Conservation (phyloP, 2,113 vertebrate genomes). For the Bufo gargarizans region DNA sequence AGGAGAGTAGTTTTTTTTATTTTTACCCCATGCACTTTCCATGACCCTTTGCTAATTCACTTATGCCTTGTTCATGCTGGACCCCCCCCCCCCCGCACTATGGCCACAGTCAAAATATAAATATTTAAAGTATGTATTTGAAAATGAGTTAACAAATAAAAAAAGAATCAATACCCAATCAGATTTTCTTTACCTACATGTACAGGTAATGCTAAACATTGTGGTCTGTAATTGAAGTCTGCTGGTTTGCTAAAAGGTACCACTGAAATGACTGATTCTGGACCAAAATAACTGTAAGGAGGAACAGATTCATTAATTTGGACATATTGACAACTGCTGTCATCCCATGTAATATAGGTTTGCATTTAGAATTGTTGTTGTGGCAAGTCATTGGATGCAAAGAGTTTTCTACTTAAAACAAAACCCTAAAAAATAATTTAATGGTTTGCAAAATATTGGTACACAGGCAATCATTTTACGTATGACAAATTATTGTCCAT, state of each 20-base stretch:
- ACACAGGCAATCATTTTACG: slow-evolving; percentile 35
- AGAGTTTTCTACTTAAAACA: slow-evolving; percentile 15
- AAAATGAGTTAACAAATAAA: background rate
- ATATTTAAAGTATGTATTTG: background rate
- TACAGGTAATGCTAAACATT: background rate
- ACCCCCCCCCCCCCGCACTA: too few species aligned
- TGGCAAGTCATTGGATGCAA: slow-evolving; percentile 26
- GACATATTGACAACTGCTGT: background rate
- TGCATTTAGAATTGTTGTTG: slow-evolving; percentile 20
- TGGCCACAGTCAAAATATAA: too few species aligned
- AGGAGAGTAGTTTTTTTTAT: background rate
- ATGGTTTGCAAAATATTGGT: slow-evolving; percentile 37
- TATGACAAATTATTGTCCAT: slow-evolving; percentile 24
- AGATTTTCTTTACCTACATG: background rate
- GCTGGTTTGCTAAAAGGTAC: slow-evolving; percentile 25
- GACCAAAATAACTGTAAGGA: background rate
- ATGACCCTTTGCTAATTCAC: background rate
- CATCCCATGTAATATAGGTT: slow-evolving; percentile 10
- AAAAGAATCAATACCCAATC: background rate
- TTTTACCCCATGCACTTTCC: background rate
- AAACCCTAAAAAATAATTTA: background rate
- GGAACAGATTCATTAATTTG: background rate
- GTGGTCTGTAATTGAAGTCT: background rate
- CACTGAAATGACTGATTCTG: background rate
- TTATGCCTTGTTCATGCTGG: too few species aligned